Percentiles rank a stretch among this genome's conserved stretches.
Evolutionary conservation across 1,140 invertebrate species (phyloP).

Genomic region (Cataglyphis hispanica): DNA sequence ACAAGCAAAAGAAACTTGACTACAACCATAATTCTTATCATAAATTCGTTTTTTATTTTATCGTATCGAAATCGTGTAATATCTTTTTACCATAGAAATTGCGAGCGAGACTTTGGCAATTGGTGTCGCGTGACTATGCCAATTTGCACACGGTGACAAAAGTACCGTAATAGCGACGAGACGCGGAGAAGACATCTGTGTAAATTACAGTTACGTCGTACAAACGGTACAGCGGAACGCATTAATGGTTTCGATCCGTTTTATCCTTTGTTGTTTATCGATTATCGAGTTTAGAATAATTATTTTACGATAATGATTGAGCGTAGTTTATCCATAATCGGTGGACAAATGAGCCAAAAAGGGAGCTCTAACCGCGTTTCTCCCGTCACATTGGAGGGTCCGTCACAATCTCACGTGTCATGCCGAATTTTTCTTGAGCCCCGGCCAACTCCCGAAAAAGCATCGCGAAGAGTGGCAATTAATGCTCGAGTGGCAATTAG

Average conservation of each 20-base stretch:
- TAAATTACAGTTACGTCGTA: conserved; percentile 22
- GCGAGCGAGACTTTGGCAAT: background rate
- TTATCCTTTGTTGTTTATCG: conserved; percentile 11
- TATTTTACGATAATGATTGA: background rate
- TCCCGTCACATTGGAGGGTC: conserved; percentile 38
- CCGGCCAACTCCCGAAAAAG: conserved; percentile 62
- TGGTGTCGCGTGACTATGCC: background rate
- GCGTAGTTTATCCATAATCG: too few species aligned
- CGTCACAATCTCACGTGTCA: conserved; percentile 42
- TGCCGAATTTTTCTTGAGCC: conserved; percentile 36
- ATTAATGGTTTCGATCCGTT: background rate
- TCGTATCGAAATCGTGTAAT: background rate
- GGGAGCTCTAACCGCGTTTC: background rate
- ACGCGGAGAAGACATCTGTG: conserved; percentile 11
- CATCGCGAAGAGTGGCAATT: conserved; percentile 60
- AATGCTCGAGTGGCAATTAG: conserved; percentile 63
- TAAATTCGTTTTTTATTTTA: background rate
- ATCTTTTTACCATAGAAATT: background rate
- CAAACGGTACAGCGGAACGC: background rate
- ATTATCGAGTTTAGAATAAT: conserved; percentile 34
- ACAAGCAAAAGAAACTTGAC: background rate
- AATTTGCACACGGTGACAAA: conserved; percentile 27
- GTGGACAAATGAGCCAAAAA: background rate
- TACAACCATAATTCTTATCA: background rate
- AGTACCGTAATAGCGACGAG: conserved; percentile 38